Evolutionary conservation across 1,140 invertebrate species (phyloP).

Genomic region (Drosophila chauvacae): DNA sequence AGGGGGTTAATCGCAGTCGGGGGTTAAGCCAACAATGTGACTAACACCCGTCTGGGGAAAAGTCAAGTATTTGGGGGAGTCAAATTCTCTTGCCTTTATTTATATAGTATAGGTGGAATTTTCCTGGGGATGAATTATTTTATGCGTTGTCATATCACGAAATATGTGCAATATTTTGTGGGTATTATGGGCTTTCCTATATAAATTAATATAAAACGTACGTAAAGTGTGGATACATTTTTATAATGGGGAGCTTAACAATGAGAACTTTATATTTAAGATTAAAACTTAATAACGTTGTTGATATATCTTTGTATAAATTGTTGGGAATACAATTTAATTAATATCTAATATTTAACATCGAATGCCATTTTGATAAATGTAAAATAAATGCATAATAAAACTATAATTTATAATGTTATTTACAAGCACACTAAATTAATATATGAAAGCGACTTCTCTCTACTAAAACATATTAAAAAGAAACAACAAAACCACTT

Average conservation of each 20-base stretch:
- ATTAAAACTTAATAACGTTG: background rate
- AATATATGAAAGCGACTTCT: too few relatives aligned
- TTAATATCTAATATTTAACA: background rate
- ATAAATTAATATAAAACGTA: too few relatives aligned
- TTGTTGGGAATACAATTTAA: background rate
- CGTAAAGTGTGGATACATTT: background rate
- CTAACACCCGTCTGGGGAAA: constrained; percentile 24
- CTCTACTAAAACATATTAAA: background rate
- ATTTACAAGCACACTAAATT: too few relatives aligned
- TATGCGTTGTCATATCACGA: background rate
- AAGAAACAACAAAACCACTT: background rate
- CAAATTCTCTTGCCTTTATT: background rate
- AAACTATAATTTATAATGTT: too few relatives aligned
- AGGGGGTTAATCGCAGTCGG: constrained; percentile 40
- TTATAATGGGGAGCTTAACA: background rate
- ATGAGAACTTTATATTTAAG: background rate
- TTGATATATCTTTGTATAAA: background rate
- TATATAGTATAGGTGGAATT: too few relatives aligned
- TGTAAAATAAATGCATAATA: too few relatives aligned
- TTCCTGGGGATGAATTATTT: background rate
- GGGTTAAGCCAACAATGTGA: constrained; percentile 40
- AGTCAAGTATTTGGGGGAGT: constrained; percentile 19
- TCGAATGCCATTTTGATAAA: too few relatives aligned
- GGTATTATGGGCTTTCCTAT: too few relatives aligned
- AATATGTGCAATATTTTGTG: background rate